Percentiles rank a stretch among this genome's conserved stretches.
phyloP scores from a whole-genome alignment of 1,140 invertebrate species.

The Monochamus saltuarius region DNA sequence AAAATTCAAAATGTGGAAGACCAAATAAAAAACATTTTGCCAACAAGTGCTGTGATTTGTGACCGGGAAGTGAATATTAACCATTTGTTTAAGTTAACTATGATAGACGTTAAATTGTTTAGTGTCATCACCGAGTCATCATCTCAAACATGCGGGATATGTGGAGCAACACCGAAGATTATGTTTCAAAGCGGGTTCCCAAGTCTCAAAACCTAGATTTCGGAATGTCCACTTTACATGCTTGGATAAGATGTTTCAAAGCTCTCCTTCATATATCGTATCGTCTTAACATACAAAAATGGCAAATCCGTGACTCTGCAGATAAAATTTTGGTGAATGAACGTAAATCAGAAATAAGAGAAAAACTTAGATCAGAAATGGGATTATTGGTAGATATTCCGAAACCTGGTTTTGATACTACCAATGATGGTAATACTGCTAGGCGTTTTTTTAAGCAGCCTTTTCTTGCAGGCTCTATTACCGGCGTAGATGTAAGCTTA shows the following conservation, averaged over 20 bases:
- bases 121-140: constrained; percentile 47
- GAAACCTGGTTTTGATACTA: constrained; percentile 40
- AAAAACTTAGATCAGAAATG: constrained; percentile 30
- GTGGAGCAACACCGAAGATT: constrained; percentile 43
- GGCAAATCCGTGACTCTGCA: constrained; percentile 14
- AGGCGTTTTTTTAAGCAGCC: constrained; percentile 26
- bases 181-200: constrained; percentile 42
- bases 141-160: constrained; percentile 49
- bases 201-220: not conserved
- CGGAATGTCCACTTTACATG: constrained; percentile 21
- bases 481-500: constrained; percentile 17
- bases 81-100: constrained; percentile 44
- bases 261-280: constrained; percentile 24
- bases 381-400: constrained; percentile 40
- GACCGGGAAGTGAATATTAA: constrained; percentile 15
- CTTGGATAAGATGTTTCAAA: constrained; percentile 27
- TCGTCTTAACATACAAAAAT: constrained; percentile 18
- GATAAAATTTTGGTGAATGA: constrained; percentile 1
- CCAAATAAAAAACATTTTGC: constrained; percentile 26
- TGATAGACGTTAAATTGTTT: constrained; percentile 52
- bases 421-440: constrained; percentile 51
- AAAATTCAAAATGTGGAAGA: constrained; percentile 27
- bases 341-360: constrained; percentile 17
- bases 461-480: constrained; percentile 8
- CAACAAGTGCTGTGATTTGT: constrained; percentile 11